These are phyloP conservation scores for Sycobia sp. DNA, from an alignment of 1,140 invertebrate species.

Conservation along the genomic window DNA sequence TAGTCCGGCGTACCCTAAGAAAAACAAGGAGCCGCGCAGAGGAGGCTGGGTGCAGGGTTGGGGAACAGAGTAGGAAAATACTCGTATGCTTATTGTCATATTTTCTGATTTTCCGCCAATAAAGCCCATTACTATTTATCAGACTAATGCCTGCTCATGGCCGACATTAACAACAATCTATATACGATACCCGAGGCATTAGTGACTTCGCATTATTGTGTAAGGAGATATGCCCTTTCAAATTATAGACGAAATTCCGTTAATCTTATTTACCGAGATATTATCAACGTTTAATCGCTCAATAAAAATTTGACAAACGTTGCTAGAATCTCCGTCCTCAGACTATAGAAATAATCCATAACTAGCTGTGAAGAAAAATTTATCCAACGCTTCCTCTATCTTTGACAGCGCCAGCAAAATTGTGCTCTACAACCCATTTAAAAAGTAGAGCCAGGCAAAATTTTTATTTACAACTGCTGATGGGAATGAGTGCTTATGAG, in stretches of 20 bases:
- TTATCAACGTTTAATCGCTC: slow-evolving; percentile 7
- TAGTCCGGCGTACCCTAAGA: slow-evolving; percentile 46
- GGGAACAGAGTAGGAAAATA: slow-evolving; percentile 46
- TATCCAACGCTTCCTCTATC: too few relatives aligned
- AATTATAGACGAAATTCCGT: slow-evolving; percentile 18
- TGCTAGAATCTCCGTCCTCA: not conserved
- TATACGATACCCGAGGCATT: slow-evolving; percentile 51
- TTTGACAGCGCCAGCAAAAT: too few relatives aligned
- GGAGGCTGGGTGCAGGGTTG: slow-evolving; percentile 15
- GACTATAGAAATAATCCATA: too few relatives aligned
- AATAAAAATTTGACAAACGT: too few relatives aligned
- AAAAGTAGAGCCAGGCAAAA: too few relatives aligned
- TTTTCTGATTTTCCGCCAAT: slow-evolving; percentile 63
- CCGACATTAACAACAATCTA: slow-evolving; percentile 61
- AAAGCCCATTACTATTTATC: slow-evolving; percentile 63
- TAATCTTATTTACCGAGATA: slow-evolving; percentile 16
- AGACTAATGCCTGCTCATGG: slow-evolving; percentile 60
- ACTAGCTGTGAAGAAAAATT: too few relatives aligned
- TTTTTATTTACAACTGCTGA: too few relatives aligned
- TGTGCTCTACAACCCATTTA: too few relatives aligned
- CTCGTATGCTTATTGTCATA: slow-evolving; percentile 49
- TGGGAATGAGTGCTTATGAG: too few relatives aligned
- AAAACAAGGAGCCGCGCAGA: slow-evolving; percentile 47
- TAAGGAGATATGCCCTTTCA: slow-evolving; percentile 18
- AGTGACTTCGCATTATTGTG: slow-evolving; percentile 38